phyloP scores from a whole-genome alignment of 2,888 invertebrate species.

The Caenorhabditis sp. region DNA sequence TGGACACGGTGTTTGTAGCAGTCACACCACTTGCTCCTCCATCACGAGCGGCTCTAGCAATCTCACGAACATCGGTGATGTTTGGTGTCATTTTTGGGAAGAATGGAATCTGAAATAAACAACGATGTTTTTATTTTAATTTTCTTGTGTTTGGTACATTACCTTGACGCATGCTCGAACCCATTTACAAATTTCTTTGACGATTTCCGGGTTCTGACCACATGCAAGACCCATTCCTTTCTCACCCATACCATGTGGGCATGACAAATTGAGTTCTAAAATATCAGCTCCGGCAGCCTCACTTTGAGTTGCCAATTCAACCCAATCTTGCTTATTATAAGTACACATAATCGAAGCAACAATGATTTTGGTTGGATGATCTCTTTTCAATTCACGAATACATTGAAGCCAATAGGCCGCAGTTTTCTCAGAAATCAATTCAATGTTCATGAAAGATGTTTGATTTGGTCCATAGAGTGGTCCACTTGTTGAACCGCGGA shows the following conservation, averaged over 20 bases:
- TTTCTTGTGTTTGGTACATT: too few relatives aligned
- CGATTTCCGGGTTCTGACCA: conserved; percentile 89
- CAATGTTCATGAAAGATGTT: conserved; percentile 93
- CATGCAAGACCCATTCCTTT: conserved; percentile 93
- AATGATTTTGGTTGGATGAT: conserved; percentile 79
- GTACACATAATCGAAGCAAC: conserved; percentile 69
- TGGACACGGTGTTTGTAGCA: conserved; percentile 95
- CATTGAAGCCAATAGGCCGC: conserved; percentile 90
- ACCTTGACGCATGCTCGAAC: conserved; percentile 76
- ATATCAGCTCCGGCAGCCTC: conserved; percentile 87
- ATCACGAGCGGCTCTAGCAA: conserved; percentile 84
- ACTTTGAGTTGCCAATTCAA: conserved; percentile 80
- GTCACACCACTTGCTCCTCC: conserved; percentile 93
- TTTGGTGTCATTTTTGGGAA: conserved; percentile 97
- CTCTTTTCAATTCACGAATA: conserved; percentile 81
- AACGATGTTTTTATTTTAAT: not conserved
- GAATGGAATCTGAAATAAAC: conserved; percentile 85
- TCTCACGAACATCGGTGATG: conserved; percentile 88
- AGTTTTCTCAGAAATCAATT: conserved; percentile 95
- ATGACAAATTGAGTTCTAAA: conserved; percentile 92
- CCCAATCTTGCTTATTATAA: conserved; percentile 81
- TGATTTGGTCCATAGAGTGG: conserved; percentile 85
- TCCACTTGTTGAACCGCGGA: conserved; percentile 90
- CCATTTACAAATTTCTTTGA: conserved; percentile 89
- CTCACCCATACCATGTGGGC: conserved; percentile 91